These are phyloP conservation scores for Thalpophila matura DNA, from an alignment of 2,888 invertebrate species.

Conservation along the genomic window DNA sequence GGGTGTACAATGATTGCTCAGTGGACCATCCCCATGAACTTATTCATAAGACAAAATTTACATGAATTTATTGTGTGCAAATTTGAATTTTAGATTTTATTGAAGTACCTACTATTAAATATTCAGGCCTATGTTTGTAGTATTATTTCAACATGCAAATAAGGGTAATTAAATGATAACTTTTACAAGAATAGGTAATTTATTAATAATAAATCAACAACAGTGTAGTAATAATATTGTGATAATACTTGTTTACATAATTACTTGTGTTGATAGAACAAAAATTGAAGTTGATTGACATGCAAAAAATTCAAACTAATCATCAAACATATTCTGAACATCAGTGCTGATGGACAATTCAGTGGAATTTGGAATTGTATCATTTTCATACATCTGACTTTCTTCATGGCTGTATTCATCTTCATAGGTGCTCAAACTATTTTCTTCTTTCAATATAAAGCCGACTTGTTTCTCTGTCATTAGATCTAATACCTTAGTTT, in stretches of 20 bases:
- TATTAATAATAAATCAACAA: constrained; percentile 12
- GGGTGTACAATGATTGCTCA: constrained; percentile 79
- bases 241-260: constrained; percentile 3
- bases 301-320: too few species aligned
- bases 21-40: constrained; percentile 42
- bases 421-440: constrained; percentile 77
- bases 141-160: constrained; percentile 56
- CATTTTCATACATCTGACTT: constrained; percentile 84
- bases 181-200: constrained; percentile 30
- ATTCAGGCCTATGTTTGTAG: constrained; percentile 66
- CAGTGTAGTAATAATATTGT: neutral
- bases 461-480: constrained; percentile 76
- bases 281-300: too few species aligned
- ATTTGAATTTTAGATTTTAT: constrained; percentile 82
- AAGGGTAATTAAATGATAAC: constrained; percentile 8
- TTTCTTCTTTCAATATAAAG: constrained; percentile 82
- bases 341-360: constrained; percentile 80
- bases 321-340: constrained; percentile 85
- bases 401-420: constrained; percentile 77
- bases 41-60: constrained; percentile 75
- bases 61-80: constrained; percentile 86
- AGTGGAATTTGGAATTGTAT: constrained; percentile 80
- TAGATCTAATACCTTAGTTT: constrained; percentile 71
- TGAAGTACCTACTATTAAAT: constrained; percentile 75
- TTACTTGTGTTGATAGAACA: too few species aligned